A percentile compares a stretch with the other conserved stretches of the same genome.
Evolutionary conservation across 2,113 vertebrate species (phyloP).

Genomic region (Candoia aspera): DNA sequence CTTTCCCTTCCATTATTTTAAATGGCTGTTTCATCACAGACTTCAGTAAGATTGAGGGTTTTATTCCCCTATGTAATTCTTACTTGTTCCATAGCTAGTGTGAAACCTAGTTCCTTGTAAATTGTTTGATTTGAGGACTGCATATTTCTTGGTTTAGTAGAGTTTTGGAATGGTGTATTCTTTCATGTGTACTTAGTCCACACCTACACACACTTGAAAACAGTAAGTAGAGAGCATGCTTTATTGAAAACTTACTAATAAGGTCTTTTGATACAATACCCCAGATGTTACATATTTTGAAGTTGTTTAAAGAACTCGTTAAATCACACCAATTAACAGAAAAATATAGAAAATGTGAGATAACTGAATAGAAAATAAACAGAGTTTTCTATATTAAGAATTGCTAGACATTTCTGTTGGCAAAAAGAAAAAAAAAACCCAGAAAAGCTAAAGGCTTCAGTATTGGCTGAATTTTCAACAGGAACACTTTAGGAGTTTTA

Average conservation of each 20-base stretch:
- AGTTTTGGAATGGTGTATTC: neutral
- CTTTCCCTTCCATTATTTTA: neutral
- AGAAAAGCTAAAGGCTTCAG: neutral
- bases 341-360: slow-evolving; percentile 19
- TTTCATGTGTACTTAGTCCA: neutral
- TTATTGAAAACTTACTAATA: slow-evolving; percentile 4
- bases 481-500: neutral
- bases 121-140: neutral
- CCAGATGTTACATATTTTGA: slow-evolving; percentile 36
- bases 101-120: neutral
- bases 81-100: neutral
- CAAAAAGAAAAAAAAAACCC: neutral
- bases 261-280: slow-evolving; percentile 1
- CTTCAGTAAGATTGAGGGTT: neutral
- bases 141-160: neutral
- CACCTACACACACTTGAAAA: slow-evolving; percentile 1
- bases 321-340: slow-evolving; percentile 27
- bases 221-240: neutral
- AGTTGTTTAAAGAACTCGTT: slow-evolving; percentile 25
- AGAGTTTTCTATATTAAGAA: neutral
- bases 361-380: slow-evolving; percentile 6
- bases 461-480: neutral
- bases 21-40: neutral
- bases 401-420: neutral
- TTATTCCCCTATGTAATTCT: accelerated